Evolutionary conservation across 2,888 invertebrate species (phyloP).

Genomic region (Pollenia amentaria): DNA sequence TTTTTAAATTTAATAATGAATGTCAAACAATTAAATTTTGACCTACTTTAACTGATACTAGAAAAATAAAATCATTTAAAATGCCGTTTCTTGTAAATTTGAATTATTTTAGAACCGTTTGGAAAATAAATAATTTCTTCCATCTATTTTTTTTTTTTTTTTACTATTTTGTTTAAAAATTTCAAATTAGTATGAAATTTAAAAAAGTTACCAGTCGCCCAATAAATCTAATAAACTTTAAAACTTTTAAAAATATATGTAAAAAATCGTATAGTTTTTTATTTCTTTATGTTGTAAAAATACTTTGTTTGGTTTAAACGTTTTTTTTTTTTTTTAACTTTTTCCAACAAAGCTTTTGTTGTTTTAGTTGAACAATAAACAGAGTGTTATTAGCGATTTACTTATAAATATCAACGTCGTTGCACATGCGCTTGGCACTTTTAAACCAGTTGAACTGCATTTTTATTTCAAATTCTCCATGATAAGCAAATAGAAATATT

Average conservation of each 20-base stretch:
- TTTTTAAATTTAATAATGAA: no score
- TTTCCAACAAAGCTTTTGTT: slow-evolving; percentile 14
- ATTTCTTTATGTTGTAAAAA: slow-evolving; percentile 17
- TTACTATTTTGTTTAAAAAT: background rate
- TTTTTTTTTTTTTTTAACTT: background rate
- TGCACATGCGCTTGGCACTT: slow-evolving; percentile 56
- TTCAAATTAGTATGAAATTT: background rate
- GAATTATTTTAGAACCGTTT: no score
- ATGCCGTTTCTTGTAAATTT: no score
- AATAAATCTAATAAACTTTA: background rate
- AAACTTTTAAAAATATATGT: background rate
- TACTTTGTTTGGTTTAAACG: slow-evolving; percentile 28
- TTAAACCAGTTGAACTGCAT: slow-evolving; percentile 70
- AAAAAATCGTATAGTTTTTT: slow-evolving; percentile 17
- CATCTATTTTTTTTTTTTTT: slow-evolving; percentile 13
- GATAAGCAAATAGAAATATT: slow-evolving; percentile 38
- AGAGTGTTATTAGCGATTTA: slow-evolving; percentile 37
- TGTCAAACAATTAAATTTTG: no score
- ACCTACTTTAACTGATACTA: no score
- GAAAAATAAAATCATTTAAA: no score
- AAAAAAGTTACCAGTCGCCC: background rate
- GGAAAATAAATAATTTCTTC: no score
- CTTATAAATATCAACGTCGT: slow-evolving; percentile 5
- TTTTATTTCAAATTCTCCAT: slow-evolving; percentile 51
- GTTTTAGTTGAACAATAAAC: slow-evolving; percentile 26